Base-by-base conservation (phyloP, 2,797 vertebrate genomes). In the Chrosomus eos region DNA sequence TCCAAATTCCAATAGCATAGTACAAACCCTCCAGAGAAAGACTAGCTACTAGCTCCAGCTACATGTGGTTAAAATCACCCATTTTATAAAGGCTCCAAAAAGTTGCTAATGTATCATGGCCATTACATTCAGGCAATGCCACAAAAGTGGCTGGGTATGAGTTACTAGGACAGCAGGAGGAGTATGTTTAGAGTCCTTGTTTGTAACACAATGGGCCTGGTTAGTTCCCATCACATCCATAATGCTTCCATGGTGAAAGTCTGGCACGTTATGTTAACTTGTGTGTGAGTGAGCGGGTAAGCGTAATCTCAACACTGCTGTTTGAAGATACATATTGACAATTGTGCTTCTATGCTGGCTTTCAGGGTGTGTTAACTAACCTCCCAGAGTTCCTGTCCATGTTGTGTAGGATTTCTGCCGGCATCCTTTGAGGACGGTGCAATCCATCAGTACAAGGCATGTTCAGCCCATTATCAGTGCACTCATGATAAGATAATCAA, bases 161-260 rank as follows among this genome's bases (percentile, higher is more conserved):
- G 78, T 55, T 66, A 68, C 70, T 74, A 55, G 53, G 48, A 71
- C 45, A 72, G 58, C 26, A 43, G n/a, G 78, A 64, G 75, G 58
- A 77, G 67, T 62, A 73, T 79, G 80, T 74, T 40, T 38, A 71
- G 68, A 75, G 62, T 23, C n/a, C 71, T 76, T 71, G 76, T 88
- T 81, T 45, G 71, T 55, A 5, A 60, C 72, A 83, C 77, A 80
- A 67, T 86, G 38, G 77, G 21, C 14, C 51, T 28, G 76, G 18
- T 83, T 86, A 53, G 71, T 71, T 86, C 84, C 76, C 87, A 83
- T 58, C 33, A 38, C 74, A 85, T 83, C 68, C 48, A 62, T 79
- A 83, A 67, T 64, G 51, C 68, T 60, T 48, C 80, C 26, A 79
- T 60, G 64, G 78, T 77, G 36, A 33, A 81, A 75, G 51, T 79